Conservation (phyloP, 2,888 invertebrate genomes). For the Pachydiplax longipennis region DNA sequence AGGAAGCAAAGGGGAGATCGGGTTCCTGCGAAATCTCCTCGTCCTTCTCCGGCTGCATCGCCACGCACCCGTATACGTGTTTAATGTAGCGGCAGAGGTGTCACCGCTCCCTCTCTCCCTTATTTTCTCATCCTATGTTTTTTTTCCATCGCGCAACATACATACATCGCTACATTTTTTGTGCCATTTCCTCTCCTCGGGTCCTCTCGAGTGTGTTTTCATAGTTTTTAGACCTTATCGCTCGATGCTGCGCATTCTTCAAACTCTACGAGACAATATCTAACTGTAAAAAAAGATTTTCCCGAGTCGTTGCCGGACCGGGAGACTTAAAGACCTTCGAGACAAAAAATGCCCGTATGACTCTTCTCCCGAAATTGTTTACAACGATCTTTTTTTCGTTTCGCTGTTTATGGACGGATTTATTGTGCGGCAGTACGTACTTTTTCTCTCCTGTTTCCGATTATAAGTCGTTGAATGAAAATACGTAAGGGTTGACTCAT, state of each 20-base stretch:
- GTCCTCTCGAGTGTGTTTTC: slow-evolving; percentile 6
- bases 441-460: no score
- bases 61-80: slow-evolving; percentile 29
- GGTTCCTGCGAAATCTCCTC: background rate
- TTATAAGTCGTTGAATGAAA: no score
- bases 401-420: background rate
- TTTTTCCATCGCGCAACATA: background rate
- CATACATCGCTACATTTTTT: background rate
- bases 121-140: background rate
- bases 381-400: background rate
- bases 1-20: background rate
- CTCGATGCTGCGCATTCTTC: slow-evolving; percentile 14
- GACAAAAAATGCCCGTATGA: background rate
- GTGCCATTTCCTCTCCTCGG: background rate
- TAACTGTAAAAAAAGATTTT: background rate
- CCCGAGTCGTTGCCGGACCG: background rate
- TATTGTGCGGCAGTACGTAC: no score
- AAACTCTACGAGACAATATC: slow-evolving; percentile 8
- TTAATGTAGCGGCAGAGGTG: slow-evolving; percentile 44
- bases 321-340: background rate
- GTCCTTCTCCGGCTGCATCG: background rate
- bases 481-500: no score
- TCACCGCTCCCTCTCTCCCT: slow-evolving; percentile 2
- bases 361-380: background rate
- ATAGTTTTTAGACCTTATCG: slow-evolving; percentile 34